Base-by-base conservation (phyloP, 2,797 vertebrate species). In the Periparus ater region DNA sequence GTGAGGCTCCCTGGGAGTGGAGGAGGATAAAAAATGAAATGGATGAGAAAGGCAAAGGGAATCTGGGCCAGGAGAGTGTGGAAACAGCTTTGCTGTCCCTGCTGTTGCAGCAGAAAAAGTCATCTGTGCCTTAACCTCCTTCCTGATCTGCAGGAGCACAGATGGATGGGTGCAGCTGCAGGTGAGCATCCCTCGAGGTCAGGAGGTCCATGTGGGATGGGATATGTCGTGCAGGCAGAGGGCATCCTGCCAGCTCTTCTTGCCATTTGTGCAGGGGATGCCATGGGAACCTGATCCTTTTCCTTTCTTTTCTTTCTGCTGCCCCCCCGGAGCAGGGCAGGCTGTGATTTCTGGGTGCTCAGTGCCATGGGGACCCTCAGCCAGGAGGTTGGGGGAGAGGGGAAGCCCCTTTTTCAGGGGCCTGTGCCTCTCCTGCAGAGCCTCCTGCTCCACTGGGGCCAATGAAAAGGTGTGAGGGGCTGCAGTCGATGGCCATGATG, bases 401-500 rank as follows among this genome's bases (percentile, higher is more conserved):
- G 48, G n/a, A 21, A 29, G 7, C 29, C 26, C 42, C 11, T 53
- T 42, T 54, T 40, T 11, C 1, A 3, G 27, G 27, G 15, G 13
- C 38, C 51, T 2, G 1, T 88, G 65, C 76, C 97, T 87, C 89
- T 94, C 95, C 93, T 95, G 95, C 93, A 79, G 96, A 96, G 92
- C 85, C 95, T 85, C 76, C 89, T 94, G 94, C 97, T 98, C 89
- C 34, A 22, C 61, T 75, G 74, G 66, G 96, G 95, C 97, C 97
- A 94, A 74, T 95, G 96, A 94, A 89, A 91, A 42, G 17, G 89
- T 67, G 79, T 45, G 67, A 95, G 96, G 42, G 17, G 73, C 85
- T 97, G 97, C 98, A 98, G 93, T 93, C 58, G 30, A 79, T 88
- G 81, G 68, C 38, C 17, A 22, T 98, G 98, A 98, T 98, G 97